These are phyloP conservation scores for Polietes domitor DNA, from an alignment of 2,888 invertebrate genomes.

Conservation along the genomic window DNA sequence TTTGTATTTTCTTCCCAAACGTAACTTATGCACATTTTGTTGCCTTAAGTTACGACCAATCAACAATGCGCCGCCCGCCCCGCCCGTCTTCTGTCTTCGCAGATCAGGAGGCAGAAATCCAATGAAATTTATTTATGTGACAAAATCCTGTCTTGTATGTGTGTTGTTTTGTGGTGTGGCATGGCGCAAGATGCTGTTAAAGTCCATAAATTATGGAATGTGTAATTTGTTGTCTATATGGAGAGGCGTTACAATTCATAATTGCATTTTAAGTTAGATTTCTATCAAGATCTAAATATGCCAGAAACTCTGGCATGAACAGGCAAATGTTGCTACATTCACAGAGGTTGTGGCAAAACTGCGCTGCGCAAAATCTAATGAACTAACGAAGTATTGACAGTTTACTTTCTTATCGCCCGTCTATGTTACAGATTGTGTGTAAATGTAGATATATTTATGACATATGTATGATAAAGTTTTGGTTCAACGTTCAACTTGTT, in stretches of 20 bases:
- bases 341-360: too few relatives aligned
- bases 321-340: neutral
- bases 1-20: constrained; percentile 35
- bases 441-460: too few relatives aligned
- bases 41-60: constrained; percentile 54
- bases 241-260: constrained; percentile 63
- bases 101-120: neutral
- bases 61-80: constrained; percentile 59
- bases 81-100: constrained; percentile 51
- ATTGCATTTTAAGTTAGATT: constrained; percentile 61
- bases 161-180: neutral
- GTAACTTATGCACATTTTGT: constrained; percentile 34
- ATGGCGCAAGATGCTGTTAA: neutral
- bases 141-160: constrained; percentile 1
- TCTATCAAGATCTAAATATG: neutral
- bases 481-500: too few relatives aligned
- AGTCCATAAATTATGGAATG: neutral
- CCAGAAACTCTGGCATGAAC: neutral
- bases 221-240: constrained; percentile 38
- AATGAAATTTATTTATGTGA: constrained; percentile 4
- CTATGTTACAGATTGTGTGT: too few relatives aligned
- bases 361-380: too few relatives aligned
- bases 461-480: too few relatives aligned
- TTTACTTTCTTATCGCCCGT: too few relatives aligned
- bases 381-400: too few relatives aligned